Base-by-base conservation (phyloP, 2,113 vertebrate genomes). In the Opisthocomus hoazin region DNA sequence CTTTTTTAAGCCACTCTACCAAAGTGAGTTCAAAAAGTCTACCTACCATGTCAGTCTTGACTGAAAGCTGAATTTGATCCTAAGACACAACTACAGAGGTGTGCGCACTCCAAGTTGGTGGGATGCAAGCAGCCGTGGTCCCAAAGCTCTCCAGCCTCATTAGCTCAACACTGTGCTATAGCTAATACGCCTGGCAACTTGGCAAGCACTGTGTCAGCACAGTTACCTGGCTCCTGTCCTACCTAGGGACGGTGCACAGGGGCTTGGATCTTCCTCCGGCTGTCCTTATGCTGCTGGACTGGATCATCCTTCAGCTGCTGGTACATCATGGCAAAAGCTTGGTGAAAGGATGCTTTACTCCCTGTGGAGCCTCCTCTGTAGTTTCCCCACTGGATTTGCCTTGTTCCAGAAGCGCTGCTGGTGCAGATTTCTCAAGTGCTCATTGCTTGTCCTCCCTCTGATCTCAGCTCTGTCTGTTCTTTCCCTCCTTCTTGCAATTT, bases 51-150 rank as follows among this genome's bases (percentile, higher is more conserved):
- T 74, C 39, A 75, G 24, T 32, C 46, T 78, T 87, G 43, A 73
- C 53, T 77, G 6, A 32, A 60, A 64, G 60, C n/a, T 41, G 48
- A 64, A 76, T 37, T 68, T 53, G 66, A 39, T 58, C 5, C 2
- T 6, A 57, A 70, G 51, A 45, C 60, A 41, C 11, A n/a, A 32
- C 18, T 41, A 10, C 2, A 51, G 41, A 66, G 34, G 19, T 63
- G 16, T 0, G 1, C 0, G 1, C 39, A 32, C 27, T 45, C 30
- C 39, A 75, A 11, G 61, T 46, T 50, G 46, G 37, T 57, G 19
- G 41, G 30, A 81, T 61, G n/a, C 32, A 61, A 89, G 51, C 30
- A 89, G 30, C 24, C 2, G 0, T 48, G 32, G 27, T 50, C 39
- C 45, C 51, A 81, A 90, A 87, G 37, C 66, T 90, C 53, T 90